These are phyloP conservation scores for Dicranocentrus wangi DNA, from an alignment of 2,888 invertebrate genomes.

Conservation along the genomic window DNA sequence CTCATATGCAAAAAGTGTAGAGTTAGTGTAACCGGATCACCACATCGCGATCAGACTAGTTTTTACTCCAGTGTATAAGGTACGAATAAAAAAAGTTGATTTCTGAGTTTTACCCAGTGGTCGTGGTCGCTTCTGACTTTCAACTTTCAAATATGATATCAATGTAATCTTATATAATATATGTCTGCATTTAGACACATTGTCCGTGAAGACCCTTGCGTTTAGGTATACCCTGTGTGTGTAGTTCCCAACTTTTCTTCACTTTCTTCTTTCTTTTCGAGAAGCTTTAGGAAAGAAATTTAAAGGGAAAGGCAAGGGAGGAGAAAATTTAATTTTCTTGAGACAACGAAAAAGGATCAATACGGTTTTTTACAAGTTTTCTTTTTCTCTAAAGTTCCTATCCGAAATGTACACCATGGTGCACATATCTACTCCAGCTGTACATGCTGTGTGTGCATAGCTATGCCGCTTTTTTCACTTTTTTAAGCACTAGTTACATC, in stretches of 20 bases:
- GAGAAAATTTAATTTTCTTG: slow-evolving; percentile 71
- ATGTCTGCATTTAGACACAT: background rate
- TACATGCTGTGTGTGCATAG: background rate
- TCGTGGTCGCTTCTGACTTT: no score
- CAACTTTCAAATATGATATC: slow-evolving; percentile 30
- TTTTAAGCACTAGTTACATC: slow-evolving; percentile 18
- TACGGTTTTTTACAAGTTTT: slow-evolving; percentile 65
- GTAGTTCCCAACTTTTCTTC: background rate
- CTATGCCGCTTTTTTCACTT: slow-evolving; percentile 1
- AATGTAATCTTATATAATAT: slow-evolving; percentile 20
- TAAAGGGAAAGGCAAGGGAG: slow-evolving; percentile 62
- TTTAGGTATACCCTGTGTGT: background rate
- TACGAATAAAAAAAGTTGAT: no score
- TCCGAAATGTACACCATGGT: background rate
- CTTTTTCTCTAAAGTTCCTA: no score
- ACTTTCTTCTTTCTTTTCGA: background rate
- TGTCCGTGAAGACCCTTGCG: background rate
- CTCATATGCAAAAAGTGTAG: no score
- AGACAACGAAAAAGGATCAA: slow-evolving; percentile 69
- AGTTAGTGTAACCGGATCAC: no score
- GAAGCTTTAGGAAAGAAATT: slow-evolving; percentile 21
- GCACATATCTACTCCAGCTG: background rate
- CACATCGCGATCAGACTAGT: no score
- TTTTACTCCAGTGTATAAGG: no score
- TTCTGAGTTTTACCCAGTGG: no score